phyloP scores from a whole-genome alignment of 2,113 vertebrate genomes.

The Eurypyga helias region DNA sequence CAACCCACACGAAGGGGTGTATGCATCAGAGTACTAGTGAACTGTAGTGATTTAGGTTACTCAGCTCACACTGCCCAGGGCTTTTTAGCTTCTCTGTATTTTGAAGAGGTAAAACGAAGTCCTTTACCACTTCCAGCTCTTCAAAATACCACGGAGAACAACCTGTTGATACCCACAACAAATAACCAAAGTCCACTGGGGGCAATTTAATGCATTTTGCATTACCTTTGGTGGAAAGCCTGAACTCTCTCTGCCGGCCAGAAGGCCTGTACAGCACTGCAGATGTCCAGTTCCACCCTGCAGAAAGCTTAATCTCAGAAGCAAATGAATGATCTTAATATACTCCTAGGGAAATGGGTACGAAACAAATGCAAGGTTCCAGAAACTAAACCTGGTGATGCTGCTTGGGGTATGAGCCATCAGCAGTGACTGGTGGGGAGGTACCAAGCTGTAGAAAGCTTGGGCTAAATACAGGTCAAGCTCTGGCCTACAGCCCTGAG shows the following conservation, averaged over 20 bases:
- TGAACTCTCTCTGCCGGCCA: not conserved
- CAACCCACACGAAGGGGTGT: not conserved
- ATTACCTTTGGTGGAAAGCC: not conserved
- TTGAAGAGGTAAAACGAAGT: not conserved
- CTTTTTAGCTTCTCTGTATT: not conserved
- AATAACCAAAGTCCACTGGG: not conserved
- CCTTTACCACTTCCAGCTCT: not conserved
- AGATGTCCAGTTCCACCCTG: not conserved
- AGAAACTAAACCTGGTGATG: not conserved
- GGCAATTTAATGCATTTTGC: not conserved
- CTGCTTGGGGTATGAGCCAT: not conserved
- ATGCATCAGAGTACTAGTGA: not conserved
- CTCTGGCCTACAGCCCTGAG: not conserved
- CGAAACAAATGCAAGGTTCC: not conserved
- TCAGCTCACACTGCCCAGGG: not conserved
- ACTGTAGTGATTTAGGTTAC: not conserved
- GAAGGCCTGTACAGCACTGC: not conserved
- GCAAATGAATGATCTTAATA: not conserved
- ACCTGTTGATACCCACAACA: not conserved
- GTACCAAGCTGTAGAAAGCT: not conserved
- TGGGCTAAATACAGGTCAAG: not conserved
- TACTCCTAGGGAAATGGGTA: not conserved
- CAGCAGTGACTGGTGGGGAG: not conserved
- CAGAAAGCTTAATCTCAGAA: conserved; percentile 8
- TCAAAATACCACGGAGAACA: not conserved